A percentile compares a stretch with the other conserved stretches of the same genome.
These are phyloP conservation scores for Drosophila leonis DNA, from an alignment of 2,888 invertebrate species.

Conservation along the genomic window DNA sequence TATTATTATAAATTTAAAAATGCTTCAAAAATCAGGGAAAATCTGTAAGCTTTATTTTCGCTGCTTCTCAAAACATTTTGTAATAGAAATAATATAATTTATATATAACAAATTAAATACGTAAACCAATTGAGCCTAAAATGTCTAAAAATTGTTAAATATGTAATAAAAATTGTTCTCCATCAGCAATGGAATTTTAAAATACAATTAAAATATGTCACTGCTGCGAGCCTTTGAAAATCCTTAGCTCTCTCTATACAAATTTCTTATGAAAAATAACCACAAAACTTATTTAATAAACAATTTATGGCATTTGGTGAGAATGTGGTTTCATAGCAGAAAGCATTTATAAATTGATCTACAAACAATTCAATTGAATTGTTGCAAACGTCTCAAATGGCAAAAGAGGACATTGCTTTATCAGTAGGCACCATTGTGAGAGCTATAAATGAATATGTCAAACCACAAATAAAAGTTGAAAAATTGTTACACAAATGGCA, in stretches of 20 bases:
- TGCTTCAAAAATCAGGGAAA: too few species aligned
- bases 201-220: not conserved
- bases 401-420: not conserved
- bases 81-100: too few species aligned
- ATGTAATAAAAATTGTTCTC: not conserved
- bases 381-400: not conserved
- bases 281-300: slow-evolving; percentile 3
- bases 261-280: not conserved
- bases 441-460: not conserved
- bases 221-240: not conserved
- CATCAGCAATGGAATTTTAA: not conserved
- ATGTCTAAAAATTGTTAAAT: too few species aligned
- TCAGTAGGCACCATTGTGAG: not conserved
- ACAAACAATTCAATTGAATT: slow-evolving; percentile 3
- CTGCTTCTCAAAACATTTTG: too few species aligned
- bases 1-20: too few species aligned
- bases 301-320: slow-evolving; percentile 2
- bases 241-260: not conserved
- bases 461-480: slow-evolving; percentile 2
- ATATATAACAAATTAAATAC: not conserved
- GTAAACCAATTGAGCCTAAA: not conserved
- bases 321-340: not conserved
- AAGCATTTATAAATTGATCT: slow-evolving; percentile 1
- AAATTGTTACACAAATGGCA: not conserved
- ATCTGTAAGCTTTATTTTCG: too few species aligned